These are phyloP conservation scores for Coptotermes formosanus DNA, from an alignment of 1,140 invertebrate species.

Conservation along the genomic window DNA sequence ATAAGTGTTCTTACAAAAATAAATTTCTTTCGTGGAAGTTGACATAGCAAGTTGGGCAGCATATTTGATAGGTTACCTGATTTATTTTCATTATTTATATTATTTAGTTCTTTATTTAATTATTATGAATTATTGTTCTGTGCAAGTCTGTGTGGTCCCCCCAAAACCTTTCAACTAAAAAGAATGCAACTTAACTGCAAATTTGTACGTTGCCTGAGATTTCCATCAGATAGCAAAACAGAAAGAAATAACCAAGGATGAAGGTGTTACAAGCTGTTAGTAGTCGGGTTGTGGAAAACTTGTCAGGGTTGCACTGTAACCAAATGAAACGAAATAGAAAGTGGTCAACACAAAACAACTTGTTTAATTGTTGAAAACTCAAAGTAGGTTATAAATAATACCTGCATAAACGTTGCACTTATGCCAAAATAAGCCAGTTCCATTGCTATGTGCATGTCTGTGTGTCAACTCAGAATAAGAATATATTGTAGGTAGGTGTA, in stretches of 20 bases:
- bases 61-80: slow-evolving; percentile 39
- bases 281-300: slow-evolving; percentile 23
- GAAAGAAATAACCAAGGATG: slow-evolving; percentile 26
- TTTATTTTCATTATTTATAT: slow-evolving; percentile 38
- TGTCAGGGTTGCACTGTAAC: neutral
- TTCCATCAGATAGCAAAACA: slow-evolving; percentile 7
- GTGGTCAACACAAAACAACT: slow-evolving; percentile 22
- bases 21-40: slow-evolving; percentile 40
- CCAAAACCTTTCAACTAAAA: slow-evolving; percentile 32
- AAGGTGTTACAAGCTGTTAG: slow-evolving; percentile 21
- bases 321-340: slow-evolving; percentile 27
- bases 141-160: slow-evolving; percentile 38
- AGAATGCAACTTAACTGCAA: neutral
- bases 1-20: slow-evolving; percentile 40
- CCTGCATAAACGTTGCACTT: slow-evolving; percentile 17
- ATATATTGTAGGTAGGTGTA: slow-evolving; percentile 7
- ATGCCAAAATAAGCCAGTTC: slow-evolving; percentile 27
- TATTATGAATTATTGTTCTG: slow-evolving; percentile 37
- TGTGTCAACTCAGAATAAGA: neutral
- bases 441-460: neutral
- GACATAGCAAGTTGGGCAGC: slow-evolving; percentile 38
- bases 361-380: slow-evolving; percentile 27
- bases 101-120: slow-evolving; percentile 29
- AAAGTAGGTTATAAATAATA: slow-evolving; percentile 22
- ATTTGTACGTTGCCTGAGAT: slow-evolving; percentile 27